Evolutionary conservation across 2,113 vertebrate genomes (phyloP).

Genomic region (Tonatia bakeri): DNA sequence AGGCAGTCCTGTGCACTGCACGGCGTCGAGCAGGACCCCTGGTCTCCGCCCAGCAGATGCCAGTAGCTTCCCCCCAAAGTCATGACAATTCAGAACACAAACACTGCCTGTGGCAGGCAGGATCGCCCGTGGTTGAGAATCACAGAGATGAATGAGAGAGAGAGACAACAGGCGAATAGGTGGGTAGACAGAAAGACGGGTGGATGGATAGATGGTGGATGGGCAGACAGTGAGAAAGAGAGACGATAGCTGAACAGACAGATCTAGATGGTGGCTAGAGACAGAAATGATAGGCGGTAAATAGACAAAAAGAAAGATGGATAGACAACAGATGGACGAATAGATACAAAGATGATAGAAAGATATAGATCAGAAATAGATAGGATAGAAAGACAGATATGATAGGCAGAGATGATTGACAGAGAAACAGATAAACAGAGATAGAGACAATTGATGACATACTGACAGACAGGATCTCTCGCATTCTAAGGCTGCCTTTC

Average conservation of each 20-base stretch:
- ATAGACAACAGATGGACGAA: not conserved
- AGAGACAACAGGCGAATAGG: not conserved
- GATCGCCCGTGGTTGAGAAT: not conserved
- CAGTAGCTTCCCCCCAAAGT: not conserved
- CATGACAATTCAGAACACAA: not conserved
- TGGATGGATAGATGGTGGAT: no score
- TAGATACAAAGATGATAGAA: not conserved
- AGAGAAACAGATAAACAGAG: not conserved
- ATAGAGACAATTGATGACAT: not conserved
- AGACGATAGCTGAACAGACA: not conserved
- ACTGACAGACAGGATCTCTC: not conserved
- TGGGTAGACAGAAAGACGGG: no score
- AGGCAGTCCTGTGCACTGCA: accelerated
- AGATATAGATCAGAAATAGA: not conserved
- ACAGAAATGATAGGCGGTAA: no score
- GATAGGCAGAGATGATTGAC: not conserved
- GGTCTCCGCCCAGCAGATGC: not conserved
- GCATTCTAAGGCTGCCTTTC: not conserved
- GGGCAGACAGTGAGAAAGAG: no score
- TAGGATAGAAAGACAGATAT: not conserved
- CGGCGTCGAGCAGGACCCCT: no score
- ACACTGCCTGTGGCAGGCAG: not conserved
- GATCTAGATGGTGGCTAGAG: not conserved
- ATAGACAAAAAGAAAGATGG: not conserved
- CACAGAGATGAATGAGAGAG: not conserved